Evolutionary conservation across 2,888 invertebrate genomes (phyloP).

Genomic region (Muscina levida): DNA sequence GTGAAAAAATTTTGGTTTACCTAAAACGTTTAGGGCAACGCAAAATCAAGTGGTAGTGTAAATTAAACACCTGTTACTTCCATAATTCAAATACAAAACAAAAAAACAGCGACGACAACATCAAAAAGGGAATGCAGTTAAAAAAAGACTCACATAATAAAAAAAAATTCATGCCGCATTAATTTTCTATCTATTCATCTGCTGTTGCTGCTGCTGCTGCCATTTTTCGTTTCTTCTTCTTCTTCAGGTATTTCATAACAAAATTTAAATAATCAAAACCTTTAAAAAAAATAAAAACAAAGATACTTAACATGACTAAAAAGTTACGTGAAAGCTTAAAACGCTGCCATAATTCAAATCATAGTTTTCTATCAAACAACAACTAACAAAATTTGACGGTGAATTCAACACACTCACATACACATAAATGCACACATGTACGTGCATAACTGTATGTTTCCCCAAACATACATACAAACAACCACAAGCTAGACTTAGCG

Average conservation of each 20-base stretch:
- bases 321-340: constrained; percentile 75
- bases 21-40: too few species aligned
- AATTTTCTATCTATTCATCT: constrained; percentile 47
- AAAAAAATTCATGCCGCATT: constrained; percentile 44
- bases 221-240: neutral
- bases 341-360: constrained; percentile 20
- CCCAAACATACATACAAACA: constrained; percentile 17
- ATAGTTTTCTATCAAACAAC: constrained; percentile 13
- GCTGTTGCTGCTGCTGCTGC: too few species aligned
- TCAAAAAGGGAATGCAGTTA: constrained; percentile 2
- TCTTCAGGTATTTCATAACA: constrained; percentile 64
- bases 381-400: constrained; percentile 21
- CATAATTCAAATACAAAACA: too few species aligned
- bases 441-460: too few species aligned
- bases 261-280: constrained; percentile 60
- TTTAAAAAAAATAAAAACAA: constrained; percentile 30
- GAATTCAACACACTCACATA: constrained; percentile 2
- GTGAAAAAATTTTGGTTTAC: too few species aligned
- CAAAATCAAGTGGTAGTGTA: too few species aligned
- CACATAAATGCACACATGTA: neutral
- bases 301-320: constrained; percentile 50
- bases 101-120: neutral
- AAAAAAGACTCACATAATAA: constrained; percentile 41
- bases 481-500: constrained; percentile 4
- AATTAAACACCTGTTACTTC: too few species aligned